Evolutionary conservation across 2,797 vertebrate species (phyloP).

Genomic region (Acrocephalus scirpaceus): DNA sequence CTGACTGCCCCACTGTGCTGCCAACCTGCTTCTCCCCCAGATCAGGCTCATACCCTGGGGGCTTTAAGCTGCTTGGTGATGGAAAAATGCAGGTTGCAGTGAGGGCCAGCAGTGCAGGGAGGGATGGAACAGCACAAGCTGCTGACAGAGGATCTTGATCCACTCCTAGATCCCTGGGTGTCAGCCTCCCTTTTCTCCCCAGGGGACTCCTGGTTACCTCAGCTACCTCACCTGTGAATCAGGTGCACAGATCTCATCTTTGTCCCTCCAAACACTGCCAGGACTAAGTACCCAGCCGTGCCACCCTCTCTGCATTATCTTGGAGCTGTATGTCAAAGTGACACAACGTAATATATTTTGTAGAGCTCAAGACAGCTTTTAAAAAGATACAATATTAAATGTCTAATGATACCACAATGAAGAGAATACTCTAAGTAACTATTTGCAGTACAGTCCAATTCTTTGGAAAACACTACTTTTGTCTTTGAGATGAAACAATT

Average conservation of each 20-base stretch:
- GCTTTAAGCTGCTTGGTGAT: background rate
- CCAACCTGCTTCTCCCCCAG: background rate
- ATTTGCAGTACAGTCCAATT: background rate
- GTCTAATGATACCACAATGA: background rate
- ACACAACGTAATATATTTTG: background rate
- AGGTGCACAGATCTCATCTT: background rate
- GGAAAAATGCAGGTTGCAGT: background rate
- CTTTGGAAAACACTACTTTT: background rate
- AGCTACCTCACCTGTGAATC: background rate
- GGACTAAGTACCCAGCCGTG: background rate
- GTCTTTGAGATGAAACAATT: background rate
- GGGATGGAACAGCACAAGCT: background rate
- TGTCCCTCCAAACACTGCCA: background rate
- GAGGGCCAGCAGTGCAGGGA: background rate
- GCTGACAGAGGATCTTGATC: background rate
- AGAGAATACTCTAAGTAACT: background rate
- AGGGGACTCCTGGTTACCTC: background rate
- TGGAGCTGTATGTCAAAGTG: background rate
- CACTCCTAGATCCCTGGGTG: background rate
- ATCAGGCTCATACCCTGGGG: background rate
- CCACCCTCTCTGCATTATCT: background rate
- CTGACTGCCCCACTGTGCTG: background rate
- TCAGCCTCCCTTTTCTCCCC: background rate
- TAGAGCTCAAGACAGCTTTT: background rate
- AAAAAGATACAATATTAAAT: background rate